Conservation (phyloP, 92 coral and sea anemone genomes). For the Umimayanthus kanabou region DNA sequence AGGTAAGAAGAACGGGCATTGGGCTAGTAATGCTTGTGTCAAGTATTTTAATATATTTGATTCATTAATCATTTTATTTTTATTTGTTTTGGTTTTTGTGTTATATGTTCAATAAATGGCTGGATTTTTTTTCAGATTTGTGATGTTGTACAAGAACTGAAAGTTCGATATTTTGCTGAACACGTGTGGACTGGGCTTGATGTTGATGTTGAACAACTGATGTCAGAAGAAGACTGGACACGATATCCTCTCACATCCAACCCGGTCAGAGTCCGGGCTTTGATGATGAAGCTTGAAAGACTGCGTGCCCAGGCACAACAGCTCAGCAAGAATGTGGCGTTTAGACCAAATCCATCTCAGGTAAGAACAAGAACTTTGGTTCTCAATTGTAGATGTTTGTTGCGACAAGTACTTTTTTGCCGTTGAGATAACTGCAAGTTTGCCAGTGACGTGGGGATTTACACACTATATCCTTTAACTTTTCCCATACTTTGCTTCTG, state of each 20-base stretch:
- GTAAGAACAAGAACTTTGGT: constrained; percentile 36
- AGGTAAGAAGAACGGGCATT: constrained; percentile 51
- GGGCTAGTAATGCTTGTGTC: neutral
- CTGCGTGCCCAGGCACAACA: constrained; percentile 36
- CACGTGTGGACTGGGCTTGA: constrained; percentile 77
- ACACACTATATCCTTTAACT: too few relatives aligned
- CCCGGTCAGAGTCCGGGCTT: constrained; percentile 53
- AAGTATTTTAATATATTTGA: too few relatives aligned
- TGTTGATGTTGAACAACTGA: constrained; percentile 42
- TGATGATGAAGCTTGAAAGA: constrained; percentile 50
- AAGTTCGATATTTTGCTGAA: constrained; percentile 79
- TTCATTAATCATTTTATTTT: too few relatives aligned
- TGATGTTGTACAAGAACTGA: constrained; percentile 68
- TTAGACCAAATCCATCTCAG: constrained; percentile 84
- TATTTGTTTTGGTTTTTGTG: neutral
- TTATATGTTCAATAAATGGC: neutral
- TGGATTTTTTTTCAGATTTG: constrained; percentile 53
- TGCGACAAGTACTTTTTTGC: neutral
- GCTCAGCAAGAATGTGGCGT: constrained; percentile 66
- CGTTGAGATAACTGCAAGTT: neutral
- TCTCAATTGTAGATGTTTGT: neutral
- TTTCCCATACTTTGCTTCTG: too few relatives aligned
- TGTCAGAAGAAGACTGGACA: constrained; percentile 40
- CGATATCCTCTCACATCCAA: constrained; percentile 65
- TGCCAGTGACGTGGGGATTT: too few relatives aligned